Conservation (phyloP, 2,888 invertebrate species). For the Orchesellides sinensis region DNA sequence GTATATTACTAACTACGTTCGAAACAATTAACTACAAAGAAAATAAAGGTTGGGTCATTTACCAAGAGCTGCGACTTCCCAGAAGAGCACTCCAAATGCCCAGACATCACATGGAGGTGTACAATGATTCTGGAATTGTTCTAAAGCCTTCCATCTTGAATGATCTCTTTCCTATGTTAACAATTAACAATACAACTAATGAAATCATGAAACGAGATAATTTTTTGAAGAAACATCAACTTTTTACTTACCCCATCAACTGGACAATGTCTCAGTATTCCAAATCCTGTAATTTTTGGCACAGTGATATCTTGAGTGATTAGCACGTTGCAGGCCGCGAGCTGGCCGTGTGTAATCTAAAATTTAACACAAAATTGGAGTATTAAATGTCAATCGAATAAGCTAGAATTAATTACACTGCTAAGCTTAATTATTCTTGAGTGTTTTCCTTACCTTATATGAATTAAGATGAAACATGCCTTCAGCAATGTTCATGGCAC, state of each 20-base stretch:
- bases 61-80: conserved; percentile 89
- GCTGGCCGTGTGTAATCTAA: conserved; percentile 82
- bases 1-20: not conserved
- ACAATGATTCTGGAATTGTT: conserved; percentile 83
- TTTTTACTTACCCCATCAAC: conserved; percentile 80
- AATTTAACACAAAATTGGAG: no score
- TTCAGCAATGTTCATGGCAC: conserved; percentile 82
- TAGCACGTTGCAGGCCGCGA: conserved; percentile 85
- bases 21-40: not conserved
- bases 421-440: not conserved
- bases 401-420: conserved; percentile 1
- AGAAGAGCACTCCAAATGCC: conserved; percentile 89
- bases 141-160: conserved; percentile 88
- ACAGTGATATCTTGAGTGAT: conserved; percentile 81
- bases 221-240: not conserved
- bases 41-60: conserved; percentile 43
- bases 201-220: conserved; percentile 1
- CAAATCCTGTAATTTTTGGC: conserved; percentile 86
- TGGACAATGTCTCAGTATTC: conserved; percentile 83
- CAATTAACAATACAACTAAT: not conserved
- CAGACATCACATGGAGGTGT: conserved; percentile 88
- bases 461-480: conserved; percentile 85
- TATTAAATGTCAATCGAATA: not conserved
- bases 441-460: conserved; percentile 79
- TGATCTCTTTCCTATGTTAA: conserved; percentile 81